These are phyloP conservation scores for Caenorhabditis zanzibari DNA, from an alignment of 2,888 invertebrate species.

Conservation along the genomic window DNA sequence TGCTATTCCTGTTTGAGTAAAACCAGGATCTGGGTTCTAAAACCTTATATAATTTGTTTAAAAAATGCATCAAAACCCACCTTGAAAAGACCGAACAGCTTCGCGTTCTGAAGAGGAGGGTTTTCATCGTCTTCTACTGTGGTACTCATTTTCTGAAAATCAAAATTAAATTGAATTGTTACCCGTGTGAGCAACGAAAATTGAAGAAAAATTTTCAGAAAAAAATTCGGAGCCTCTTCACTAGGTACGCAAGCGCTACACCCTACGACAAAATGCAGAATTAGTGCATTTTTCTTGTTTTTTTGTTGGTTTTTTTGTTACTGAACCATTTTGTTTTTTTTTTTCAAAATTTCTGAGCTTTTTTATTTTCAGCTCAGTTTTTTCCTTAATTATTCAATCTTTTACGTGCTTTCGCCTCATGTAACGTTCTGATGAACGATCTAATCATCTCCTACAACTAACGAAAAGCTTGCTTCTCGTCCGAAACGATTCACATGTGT, in stretches of 20 bases:
- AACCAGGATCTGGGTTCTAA: constrained; percentile 76
- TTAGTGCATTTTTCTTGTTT: background rate
- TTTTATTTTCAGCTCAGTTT: too few species aligned
- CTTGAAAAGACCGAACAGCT: constrained; percentile 63
- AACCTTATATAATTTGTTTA: constrained; percentile 26
- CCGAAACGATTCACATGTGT: too few species aligned
- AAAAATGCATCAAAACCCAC: too few species aligned
- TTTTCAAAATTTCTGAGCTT: background rate
- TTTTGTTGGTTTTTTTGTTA: background rate
- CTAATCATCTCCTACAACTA: too few species aligned
- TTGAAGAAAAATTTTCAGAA: background rate
- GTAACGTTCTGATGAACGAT: too few species aligned
- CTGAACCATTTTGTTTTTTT: constrained; percentile 2
- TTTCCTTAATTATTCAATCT: too few species aligned
- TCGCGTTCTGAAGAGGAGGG: constrained; percentile 52
- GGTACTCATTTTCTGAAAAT: constrained; percentile 34
- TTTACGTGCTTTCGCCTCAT: too few species aligned
- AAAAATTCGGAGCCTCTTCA: background rate
- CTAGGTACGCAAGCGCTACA: constrained; percentile 29
- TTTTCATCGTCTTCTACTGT: constrained; percentile 63
- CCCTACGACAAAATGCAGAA: constrained; percentile 31
- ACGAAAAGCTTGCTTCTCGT: too few species aligned
- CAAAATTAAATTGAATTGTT: too few species aligned
- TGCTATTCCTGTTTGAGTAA: constrained; percentile 74
- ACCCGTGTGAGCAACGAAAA: background rate